Evolutionary conservation across 2,113 vertebrate genomes (phyloP).

Genomic region (Plecotus auritus): DNA sequence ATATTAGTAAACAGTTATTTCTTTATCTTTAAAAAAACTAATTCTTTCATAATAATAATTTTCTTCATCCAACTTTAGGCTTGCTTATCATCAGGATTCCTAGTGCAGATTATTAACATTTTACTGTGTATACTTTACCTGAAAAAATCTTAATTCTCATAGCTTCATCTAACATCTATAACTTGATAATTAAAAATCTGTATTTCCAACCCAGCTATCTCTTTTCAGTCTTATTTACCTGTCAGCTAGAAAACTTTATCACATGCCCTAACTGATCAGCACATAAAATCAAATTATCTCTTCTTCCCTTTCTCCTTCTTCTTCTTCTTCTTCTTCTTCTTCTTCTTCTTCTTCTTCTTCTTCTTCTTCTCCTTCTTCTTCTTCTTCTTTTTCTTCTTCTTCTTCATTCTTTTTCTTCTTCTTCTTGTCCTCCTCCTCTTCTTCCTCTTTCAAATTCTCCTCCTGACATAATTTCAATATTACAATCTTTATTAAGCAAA

Average conservation of each 20-base stretch:
- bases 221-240: neutral
- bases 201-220: neutral
- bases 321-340: neutral
- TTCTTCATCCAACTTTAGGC: neutral
- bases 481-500: neutral
- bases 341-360: neutral
- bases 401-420: neutral
- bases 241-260: neutral
- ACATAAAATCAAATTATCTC: neutral
- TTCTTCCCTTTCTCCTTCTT: no score
- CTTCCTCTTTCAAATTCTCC: no score
- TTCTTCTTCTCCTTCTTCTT: neutral
- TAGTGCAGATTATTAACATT: neutral
- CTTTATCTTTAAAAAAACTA: neutral
- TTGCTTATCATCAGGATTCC: neutral
- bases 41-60: neutral
- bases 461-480: neutral
- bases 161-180: neutral
- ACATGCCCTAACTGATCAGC: no score
- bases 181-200: neutral
- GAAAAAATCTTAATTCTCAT: neutral
- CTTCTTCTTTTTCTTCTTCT: no score
- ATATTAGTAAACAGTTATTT: neutral
- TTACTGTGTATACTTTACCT: neutral
- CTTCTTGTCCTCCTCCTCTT: no score